Base-by-base conservation (phyloP, 2,113 vertebrate species). In the Lepisosteus oculatus region DNA sequence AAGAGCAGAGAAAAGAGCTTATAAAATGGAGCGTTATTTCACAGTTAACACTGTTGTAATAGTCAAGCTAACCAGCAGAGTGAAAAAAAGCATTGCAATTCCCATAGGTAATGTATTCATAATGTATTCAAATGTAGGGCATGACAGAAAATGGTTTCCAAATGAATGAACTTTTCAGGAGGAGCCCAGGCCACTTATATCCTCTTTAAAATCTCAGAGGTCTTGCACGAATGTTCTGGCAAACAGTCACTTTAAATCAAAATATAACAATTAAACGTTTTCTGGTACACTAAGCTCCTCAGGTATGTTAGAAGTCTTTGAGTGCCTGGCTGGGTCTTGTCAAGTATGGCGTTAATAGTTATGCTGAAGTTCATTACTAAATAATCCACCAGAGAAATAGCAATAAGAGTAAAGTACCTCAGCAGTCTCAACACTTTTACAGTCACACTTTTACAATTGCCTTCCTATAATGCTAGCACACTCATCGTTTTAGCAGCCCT, bases 121-220 rank as follows among this genome's bases (percentile, higher is more conserved):
- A 85, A 85, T 77, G 63, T 80, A 83, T 90, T 86, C 76, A 76
- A 74, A 84, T 80, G 77, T 79, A 71, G 70, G 59, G 69, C 87
- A 80, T 76, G 80, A 73, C 41, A 59, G 78, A 63, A 65, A 57
- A 65, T 62, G 74, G 75, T 80, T 87, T 84, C 79, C 78, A 82
- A 85, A 85, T 85, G 90, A 87, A 84, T 90, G 90, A 86, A 86
- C 85, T 80, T 91, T 88, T 86, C 80, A 76, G 72, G 77, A 77
- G 47, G 75, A 80, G 80, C 75, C 76, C 65, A 65, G 68, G 78
- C 91, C 87, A 84, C 81, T 80, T 78, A 85, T 82, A 85, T 74
- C 66, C 84, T 88, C 84, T 80, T 75, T 89, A 87, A 84, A 81
- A 87, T 81, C 78, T 76, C 74, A 82, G 70, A 79, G 72, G 78